phyloP scores from a whole-genome alignment of 2,797 vertebrate species.

The Sciaenops ocellatus region DNA sequence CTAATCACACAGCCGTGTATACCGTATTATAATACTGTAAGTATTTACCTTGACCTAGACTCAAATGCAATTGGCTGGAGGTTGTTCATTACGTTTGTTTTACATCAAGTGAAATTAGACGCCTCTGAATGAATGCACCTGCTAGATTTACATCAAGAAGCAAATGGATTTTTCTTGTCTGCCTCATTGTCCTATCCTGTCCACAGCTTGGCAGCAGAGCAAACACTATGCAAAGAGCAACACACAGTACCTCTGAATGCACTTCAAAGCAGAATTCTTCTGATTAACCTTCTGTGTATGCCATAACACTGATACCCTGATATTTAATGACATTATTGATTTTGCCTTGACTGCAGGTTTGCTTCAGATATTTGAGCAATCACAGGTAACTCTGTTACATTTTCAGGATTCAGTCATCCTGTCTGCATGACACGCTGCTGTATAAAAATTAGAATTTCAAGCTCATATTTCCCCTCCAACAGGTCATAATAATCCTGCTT shows the following conservation, averaged over 20 bases:
- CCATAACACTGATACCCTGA: conserved; percentile 15
- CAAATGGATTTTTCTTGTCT: conserved; percentile 17
- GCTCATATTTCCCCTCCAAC: conserved; percentile 40
- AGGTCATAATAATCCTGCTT: conserved; percentile 32
- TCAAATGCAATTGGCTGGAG: conserved; percentile 37
- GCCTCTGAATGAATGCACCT: conserved; percentile 31
- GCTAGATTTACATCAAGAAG: conserved; percentile 25
- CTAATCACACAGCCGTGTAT: conserved; percentile 5
- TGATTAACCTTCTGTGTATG: conserved; percentile 33
- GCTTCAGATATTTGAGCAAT: conserved; percentile 39
- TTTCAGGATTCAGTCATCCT: conserved; percentile 18
- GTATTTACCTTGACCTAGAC: conserved; percentile 4
- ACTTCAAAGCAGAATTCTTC: conserved; percentile 12
- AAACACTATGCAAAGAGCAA: conserved; percentile 8
- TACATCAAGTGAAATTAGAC: conserved; percentile 36
- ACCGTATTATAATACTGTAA: not conserved
- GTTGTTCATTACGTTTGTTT: conserved; percentile 37
- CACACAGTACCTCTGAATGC: conserved; percentile 7
- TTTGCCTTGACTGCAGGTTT: conserved; percentile 42
- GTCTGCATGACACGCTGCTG: conserved; percentile 24
- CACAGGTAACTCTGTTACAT: conserved; percentile 20
- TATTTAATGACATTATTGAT: conserved; percentile 53
- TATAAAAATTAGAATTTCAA: conserved; percentile 54
- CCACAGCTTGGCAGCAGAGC: conserved; percentile 10
- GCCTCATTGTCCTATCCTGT: not conserved